Evolutionary conservation across 2,113 vertebrate species (phyloP).

Genomic region (Dipodomys stephensi): DNA sequence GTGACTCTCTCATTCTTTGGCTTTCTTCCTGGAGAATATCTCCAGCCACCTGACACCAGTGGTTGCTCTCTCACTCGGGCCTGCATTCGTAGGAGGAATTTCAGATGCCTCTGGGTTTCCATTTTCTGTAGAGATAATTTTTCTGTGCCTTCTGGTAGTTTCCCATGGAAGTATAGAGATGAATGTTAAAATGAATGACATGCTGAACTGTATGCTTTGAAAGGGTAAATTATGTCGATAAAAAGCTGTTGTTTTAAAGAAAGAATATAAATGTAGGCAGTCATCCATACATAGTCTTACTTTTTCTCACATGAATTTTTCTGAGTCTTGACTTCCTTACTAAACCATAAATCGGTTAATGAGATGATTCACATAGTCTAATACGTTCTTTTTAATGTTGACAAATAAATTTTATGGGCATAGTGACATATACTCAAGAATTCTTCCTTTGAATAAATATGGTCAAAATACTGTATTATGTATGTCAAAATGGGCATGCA

Average conservation of each 20-base stretch:
- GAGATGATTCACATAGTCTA: not conserved
- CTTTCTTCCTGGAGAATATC: not conserved
- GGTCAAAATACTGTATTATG: no score
- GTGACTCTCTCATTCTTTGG: not conserved
- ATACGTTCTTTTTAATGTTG: not conserved
- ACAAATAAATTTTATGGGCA: not conserved
- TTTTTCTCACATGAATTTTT: constrained; percentile 32
- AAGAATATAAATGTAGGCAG: not conserved
- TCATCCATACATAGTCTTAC: not conserved
- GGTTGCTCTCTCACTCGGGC: not conserved
- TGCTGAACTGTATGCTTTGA: not conserved
- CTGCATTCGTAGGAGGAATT: not conserved
- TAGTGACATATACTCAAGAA: not conserved
- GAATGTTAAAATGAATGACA: constrained; percentile 39
- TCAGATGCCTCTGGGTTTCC: not conserved
- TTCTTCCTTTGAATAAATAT: not conserved
- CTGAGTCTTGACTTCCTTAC: constrained; percentile 23
- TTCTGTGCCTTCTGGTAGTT: not conserved
- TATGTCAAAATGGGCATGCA: no score
- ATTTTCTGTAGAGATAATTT: not conserved
- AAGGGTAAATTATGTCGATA: not conserved
- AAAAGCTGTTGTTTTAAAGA: constrained; percentile 2
- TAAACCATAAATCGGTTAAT: not conserved
- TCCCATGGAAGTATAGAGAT: constrained; percentile 8
- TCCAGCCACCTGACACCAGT: not conserved